phyloP scores from a whole-genome alignment of 2,888 invertebrate genomes.

The Pammene aurita region DNA sequence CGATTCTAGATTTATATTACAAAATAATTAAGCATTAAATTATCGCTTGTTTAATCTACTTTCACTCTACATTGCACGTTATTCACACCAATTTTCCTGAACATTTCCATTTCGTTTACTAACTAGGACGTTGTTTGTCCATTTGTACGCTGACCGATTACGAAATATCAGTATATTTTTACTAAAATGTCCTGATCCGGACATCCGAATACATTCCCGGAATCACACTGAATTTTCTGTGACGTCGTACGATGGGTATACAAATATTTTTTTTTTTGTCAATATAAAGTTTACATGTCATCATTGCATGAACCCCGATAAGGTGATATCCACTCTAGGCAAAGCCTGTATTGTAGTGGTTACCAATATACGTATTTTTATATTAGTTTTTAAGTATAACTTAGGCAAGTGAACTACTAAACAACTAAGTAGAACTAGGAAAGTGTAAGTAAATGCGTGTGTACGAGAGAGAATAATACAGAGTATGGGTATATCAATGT shows the following conservation, averaged over 20 bases:
- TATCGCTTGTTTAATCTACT: neutral
- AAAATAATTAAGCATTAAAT: neutral
- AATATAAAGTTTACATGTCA: too few species aligned
- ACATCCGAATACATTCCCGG: conserved; percentile 4
- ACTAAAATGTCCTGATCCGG: neutral
- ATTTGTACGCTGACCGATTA: conserved; percentile 29
- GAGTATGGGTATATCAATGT: too few species aligned
- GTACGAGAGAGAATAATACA: too few species aligned
- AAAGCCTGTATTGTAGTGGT: too few species aligned
- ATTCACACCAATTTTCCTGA: neutral
- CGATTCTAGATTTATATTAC: neutral
- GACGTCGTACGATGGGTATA: neutral
- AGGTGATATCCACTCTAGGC: too few species aligned
- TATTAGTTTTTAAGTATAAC: too few species aligned
- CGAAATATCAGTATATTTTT: conserved; percentile 42
- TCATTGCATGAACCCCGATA: too few species aligned
- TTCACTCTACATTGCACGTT: neutral
- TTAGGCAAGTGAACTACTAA: too few species aligned
- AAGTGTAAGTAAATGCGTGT: too few species aligned
- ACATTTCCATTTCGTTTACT: neutral
- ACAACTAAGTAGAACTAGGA: too few species aligned
- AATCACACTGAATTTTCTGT: conserved; percentile 6
- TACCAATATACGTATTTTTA: too few species aligned
- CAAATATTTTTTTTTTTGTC: too few species aligned
- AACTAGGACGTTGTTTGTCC: neutral